Conservation (phyloP, 1,140 invertebrate species). For the Aricia agestis region DNA sequence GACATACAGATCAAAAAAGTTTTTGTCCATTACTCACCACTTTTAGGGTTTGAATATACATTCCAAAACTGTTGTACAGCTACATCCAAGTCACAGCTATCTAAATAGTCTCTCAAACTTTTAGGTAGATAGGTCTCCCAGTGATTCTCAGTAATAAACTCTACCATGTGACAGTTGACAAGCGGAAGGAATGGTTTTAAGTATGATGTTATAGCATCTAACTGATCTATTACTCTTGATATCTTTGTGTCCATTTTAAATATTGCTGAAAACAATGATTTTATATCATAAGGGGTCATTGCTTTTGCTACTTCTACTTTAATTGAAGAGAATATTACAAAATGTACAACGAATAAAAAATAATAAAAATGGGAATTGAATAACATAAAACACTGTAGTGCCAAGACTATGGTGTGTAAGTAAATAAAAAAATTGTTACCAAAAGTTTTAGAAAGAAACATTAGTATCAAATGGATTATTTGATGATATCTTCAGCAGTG, state of each 20-base stretch:
- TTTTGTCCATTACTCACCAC: constrained; percentile 22
- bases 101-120: constrained; percentile 75
- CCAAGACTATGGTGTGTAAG: too few species aligned
- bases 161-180: constrained; percentile 87
- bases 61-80: constrained; percentile 66
- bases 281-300: too few species aligned
- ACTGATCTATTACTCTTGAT: constrained; percentile 52
- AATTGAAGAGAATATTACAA: neutral
- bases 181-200: constrained; percentile 78
- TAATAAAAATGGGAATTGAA: neutral
- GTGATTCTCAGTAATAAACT: constrained; percentile 84
- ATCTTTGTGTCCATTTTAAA: constrained; percentile 44
- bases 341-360: neutral
- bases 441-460: constrained; percentile 55
- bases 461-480: constrained; percentile 69
- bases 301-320: too few species aligned
- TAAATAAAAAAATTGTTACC: constrained; percentile 29
- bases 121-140: constrained; percentile 79
- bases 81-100: constrained; percentile 53
- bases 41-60: constrained; percentile 34
- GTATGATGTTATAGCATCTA: constrained; percentile 77
- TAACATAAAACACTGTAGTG: neutral
- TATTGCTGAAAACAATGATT: constrained; percentile 23
- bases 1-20: too few species aligned
- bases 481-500: constrained; percentile 79